Evolutionary conservation across 1,140 invertebrate genomes (phyloP).

Genomic region (Diorhabda elongata): DNA sequence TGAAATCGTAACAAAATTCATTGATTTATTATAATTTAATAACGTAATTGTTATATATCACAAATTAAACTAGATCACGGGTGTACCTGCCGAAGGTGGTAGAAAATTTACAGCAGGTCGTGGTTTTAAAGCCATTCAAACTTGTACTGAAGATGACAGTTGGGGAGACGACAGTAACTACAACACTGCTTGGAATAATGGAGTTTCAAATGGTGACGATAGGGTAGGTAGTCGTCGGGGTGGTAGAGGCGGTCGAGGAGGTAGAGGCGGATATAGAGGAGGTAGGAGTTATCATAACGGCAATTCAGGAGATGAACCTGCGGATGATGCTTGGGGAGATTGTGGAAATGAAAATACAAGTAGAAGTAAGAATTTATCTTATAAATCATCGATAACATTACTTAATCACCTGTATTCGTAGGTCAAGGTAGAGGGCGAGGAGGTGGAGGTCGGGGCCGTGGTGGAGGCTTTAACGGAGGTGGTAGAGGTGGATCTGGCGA

Average conservation of each 20-base stretch:
- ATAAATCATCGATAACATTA: not conserved
- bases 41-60: too few relatives aligned
- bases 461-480: slow-evolving; percentile 15
- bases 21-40: too few relatives aligned
- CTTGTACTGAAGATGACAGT: slow-evolving; percentile 14
- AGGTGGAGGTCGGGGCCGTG: slow-evolving; percentile 20
- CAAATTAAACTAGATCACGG: slow-evolving; percentile 8
- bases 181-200: slow-evolving; percentile 18
- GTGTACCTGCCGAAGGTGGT: slow-evolving; percentile 32
- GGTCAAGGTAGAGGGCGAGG: slow-evolving; percentile 27
- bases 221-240: slow-evolving; percentile 16
- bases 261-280: slow-evolving; percentile 12
- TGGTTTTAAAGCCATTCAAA: slow-evolving; percentile 31
- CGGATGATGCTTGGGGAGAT: not conserved
- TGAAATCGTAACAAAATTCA: too few relatives aligned
- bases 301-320: too few relatives aligned
- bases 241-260: slow-evolving; percentile 21
- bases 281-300: slow-evolving; percentile 19
- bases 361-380: slow-evolving; percentile 12
- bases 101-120: slow-evolving; percentile 34
- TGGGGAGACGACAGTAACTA: slow-evolving; percentile 17
- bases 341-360: slow-evolving; percentile 20
- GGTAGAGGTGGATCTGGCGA: slow-evolving; percentile 22
- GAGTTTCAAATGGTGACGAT: slow-evolving; percentile 13
- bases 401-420: too few relatives aligned